A percentile compares a stretch with the other conserved stretches of the same genome.
phyloP scores from a whole-genome alignment of 2,797 vertebrate species.

The Enteromius argenteus region DNA sequence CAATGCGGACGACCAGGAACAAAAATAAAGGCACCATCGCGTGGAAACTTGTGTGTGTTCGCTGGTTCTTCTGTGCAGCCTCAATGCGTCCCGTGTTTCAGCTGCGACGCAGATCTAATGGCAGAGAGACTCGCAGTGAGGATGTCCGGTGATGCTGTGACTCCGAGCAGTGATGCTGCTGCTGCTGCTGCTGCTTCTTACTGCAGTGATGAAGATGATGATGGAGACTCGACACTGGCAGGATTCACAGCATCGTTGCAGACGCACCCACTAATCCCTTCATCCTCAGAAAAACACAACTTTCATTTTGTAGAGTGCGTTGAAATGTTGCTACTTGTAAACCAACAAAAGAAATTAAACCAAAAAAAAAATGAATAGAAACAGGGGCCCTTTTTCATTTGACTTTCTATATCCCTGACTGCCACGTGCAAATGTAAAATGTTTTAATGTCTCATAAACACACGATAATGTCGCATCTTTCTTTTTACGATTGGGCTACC shows the following conservation, averaged over 20 bases:
- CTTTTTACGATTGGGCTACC: background rate
- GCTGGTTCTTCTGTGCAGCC: slow-evolving; percentile 13
- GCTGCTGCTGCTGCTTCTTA: slow-evolving; percentile 7
- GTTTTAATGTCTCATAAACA: background rate
- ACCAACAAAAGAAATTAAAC: background rate
- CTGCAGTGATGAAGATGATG: slow-evolving; percentile 41
- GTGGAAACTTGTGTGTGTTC: slow-evolving; percentile 1
- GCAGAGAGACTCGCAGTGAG: background rate
- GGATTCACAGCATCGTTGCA: slow-evolving; percentile 20
- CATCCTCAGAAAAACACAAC: background rate
- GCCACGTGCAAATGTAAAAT: background rate
- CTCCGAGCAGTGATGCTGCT: slow-evolving; percentile 33
- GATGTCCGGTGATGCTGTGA: slow-evolving; percentile 28
- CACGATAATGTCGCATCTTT: background rate
- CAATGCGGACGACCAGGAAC: slow-evolving; percentile 54
- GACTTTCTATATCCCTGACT: background rate
- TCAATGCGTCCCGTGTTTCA: background rate
- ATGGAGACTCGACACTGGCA: slow-evolving; percentile 21
- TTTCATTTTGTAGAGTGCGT: background rate
- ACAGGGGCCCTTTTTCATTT: background rate
- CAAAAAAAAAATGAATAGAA: background rate
- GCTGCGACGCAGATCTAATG: background rate
- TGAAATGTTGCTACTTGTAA: background rate
- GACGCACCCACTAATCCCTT: slow-evolving; percentile 15
- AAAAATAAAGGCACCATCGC: slow-evolving; percentile 57